Conservation (phyloP, 2,797 vertebrate species). For the Myotis myotis region DNA sequence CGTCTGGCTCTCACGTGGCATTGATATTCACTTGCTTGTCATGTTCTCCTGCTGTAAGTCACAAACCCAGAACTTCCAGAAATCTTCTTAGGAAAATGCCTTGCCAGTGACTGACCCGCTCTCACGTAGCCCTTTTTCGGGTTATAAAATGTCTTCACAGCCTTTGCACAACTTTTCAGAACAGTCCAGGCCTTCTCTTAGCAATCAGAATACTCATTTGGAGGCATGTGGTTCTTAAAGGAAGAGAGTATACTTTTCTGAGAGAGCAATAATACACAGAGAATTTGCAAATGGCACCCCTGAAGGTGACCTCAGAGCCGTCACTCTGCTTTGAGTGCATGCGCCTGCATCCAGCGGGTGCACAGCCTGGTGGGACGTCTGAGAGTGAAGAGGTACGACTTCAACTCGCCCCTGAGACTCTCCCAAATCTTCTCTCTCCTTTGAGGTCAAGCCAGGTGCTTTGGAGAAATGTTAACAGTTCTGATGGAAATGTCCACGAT, state of each 20-base stretch:
- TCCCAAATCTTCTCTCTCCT: neutral
- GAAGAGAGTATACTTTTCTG: neutral
- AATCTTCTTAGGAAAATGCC: conserved; percentile 6
- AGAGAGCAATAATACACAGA: neutral
- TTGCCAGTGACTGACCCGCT: neutral
- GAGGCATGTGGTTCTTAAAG: neutral
- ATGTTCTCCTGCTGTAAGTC: neutral
- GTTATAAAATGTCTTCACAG: neutral
- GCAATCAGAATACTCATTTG: neutral
- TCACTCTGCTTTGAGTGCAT: neutral
- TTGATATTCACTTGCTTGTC: neutral
- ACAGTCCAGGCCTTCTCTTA: neutral
- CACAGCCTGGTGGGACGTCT: neutral
- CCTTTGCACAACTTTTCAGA: neutral
- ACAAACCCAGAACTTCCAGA: neutral
- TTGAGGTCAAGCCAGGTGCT: neutral
- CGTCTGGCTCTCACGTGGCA: neutral
- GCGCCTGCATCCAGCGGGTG: neutral
- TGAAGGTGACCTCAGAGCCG: neutral
- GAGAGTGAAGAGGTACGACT: neutral
- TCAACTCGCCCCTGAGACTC: neutral
- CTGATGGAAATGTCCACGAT: neutral
- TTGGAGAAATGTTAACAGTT: neutral
- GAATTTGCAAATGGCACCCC: neutral
- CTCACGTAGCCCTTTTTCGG: neutral